Evolutionary conservation across 2,888 invertebrate species (phyloP).

Genomic region (Myopa tessellatipennis): DNA sequence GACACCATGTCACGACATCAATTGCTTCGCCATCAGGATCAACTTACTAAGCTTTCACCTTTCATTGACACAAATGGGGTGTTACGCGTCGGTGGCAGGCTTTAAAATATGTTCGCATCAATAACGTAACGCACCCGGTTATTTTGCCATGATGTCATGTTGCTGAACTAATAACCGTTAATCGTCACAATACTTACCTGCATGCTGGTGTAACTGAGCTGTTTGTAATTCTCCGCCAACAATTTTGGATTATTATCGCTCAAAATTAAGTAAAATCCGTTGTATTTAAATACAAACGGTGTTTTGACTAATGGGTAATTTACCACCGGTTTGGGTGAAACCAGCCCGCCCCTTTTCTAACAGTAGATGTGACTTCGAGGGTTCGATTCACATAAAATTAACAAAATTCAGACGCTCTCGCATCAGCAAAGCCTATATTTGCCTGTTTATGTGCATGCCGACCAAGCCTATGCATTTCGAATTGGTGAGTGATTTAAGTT

Average conservation of each 20-base stretch:
- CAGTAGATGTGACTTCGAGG: slow-evolving; percentile 24
- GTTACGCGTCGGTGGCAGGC: slow-evolving; percentile 34
- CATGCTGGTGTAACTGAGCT: slow-evolving; percentile 43
- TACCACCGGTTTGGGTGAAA: slow-evolving; percentile 33
- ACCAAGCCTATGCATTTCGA: slow-evolving; percentile 47
- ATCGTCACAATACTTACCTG: slow-evolving; percentile 28
- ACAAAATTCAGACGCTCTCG: not conserved
- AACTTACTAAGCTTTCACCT: slow-evolving; percentile 36
- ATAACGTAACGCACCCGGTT: slow-evolving; percentile 18
- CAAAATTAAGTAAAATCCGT: slow-evolving; percentile 40
- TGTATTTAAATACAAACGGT: slow-evolving; percentile 27
- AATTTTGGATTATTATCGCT: slow-evolving; percentile 43
- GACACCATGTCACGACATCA: not conserved
- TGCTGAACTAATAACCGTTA: slow-evolving; percentile 24
- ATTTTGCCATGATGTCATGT: not conserved
- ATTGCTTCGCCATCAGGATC: not conserved
- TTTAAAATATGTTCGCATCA: slow-evolving; percentile 26
- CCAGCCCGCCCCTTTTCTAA: slow-evolving; percentile 34
- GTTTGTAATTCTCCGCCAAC: slow-evolving; percentile 44
- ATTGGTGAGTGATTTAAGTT: slow-evolving; percentile 44
- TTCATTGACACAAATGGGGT: slow-evolving; percentile 34
- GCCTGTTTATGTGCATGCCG: slow-evolving; percentile 46
- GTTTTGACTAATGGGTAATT: slow-evolving; percentile 40
- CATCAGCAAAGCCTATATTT: slow-evolving; percentile 43
- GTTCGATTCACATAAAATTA: slow-evolving; percentile 10